phyloP scores from a whole-genome alignment of 2,797 vertebrate genomes.

The Sebastes minor region DNA sequence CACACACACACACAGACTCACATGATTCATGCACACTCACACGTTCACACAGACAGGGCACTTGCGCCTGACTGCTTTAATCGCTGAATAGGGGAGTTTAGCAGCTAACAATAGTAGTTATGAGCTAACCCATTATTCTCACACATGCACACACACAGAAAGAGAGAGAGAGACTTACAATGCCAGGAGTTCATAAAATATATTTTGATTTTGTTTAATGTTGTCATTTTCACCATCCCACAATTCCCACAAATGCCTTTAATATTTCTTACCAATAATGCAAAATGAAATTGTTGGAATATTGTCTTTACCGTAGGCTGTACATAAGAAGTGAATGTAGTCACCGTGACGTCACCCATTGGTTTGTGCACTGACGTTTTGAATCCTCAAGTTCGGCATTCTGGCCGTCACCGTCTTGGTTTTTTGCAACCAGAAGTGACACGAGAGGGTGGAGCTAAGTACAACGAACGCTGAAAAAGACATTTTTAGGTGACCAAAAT shows the following conservation, averaged over 20 bases:
- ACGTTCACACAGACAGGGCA: conserved; percentile 37
- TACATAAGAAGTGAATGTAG: background rate
- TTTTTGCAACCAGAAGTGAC: too few species aligned
- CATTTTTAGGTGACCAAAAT: too few species aligned
- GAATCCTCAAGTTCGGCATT: too few species aligned
- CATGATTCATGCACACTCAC: conserved; percentile 20
- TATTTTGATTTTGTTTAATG: background rate
- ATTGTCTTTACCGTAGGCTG: background rate
- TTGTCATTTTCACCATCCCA: background rate
- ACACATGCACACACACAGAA: background rate
- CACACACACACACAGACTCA: background rate
- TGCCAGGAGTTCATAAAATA: background rate
- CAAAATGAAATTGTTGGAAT: background rate
- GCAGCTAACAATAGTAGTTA: conserved; percentile 71
- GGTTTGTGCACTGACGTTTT: too few species aligned
- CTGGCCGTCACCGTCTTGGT: too few species aligned
- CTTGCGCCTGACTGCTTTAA: conserved; percentile 72
- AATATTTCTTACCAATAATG: background rate
- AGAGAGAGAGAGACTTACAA: background rate
- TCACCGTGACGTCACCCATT: background rate
- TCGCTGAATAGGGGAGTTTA: conserved; percentile 75
- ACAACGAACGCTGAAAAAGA: too few species aligned
- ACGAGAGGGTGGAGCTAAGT: too few species aligned
- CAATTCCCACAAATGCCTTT: background rate
- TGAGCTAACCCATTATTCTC: conserved; percentile 70